A percentile compares a stretch with the other conserved stretches of the same genome.
Conservation (phyloP, 1,140 invertebrate species). For the Saccostrea echinata region DNA sequence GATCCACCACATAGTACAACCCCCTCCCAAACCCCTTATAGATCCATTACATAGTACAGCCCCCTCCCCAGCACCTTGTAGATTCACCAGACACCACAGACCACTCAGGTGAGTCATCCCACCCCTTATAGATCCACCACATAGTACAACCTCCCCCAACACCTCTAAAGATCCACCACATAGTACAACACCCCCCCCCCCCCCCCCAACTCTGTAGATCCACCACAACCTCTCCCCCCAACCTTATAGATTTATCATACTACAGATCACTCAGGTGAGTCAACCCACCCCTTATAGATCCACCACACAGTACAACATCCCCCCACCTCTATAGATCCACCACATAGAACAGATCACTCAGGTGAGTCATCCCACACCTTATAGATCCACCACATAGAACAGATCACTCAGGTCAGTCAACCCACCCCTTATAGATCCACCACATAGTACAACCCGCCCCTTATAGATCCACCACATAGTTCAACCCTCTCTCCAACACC, state of each 20-base stretch:
- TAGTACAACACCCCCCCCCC: background rate
- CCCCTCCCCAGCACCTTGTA: background rate
- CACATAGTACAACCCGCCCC: background rate
- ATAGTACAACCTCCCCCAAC: background rate
- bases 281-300: background rate
- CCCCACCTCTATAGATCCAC: no score
- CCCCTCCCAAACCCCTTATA: no score
- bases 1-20: background rate
- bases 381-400: background rate
- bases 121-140: background rate
- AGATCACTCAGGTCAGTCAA: background rate
- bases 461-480: background rate
- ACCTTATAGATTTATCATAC: background rate
- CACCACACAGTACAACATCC: background rate
- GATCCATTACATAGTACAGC: background rate
- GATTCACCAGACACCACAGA: background rate
- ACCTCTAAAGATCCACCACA: background rate
- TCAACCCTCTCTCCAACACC: no score
- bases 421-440: background rate
- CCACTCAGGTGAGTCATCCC: background rate
- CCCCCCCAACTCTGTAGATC: background rate
- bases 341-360: background rate
- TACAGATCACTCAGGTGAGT: background rate
- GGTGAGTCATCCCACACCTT: no score
- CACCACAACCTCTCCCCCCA: no score